Conservation (phyloP, 2,888 invertebrate species). For the Ametastegia equiseti region DNA sequence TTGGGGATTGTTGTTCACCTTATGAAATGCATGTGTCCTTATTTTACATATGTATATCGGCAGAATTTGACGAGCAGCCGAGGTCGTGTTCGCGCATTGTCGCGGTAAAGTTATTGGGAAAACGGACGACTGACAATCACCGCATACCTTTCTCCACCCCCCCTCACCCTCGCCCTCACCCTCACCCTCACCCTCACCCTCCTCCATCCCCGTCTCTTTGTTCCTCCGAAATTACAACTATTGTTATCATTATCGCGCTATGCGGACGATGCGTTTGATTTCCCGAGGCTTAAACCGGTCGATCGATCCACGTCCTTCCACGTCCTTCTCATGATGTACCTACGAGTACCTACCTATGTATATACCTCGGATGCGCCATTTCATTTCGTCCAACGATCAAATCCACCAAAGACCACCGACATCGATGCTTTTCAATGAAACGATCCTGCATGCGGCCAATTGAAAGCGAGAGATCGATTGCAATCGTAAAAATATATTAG, state of each 20-base stretch:
- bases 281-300: constrained; percentile 52
- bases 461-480: no score
- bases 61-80: not conserved
- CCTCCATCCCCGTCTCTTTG: constrained; percentile 67
- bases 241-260: constrained; percentile 73
- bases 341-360: no score
- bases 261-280: constrained; percentile 73
- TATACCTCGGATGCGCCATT: not conserved
- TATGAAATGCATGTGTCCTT: not conserved
- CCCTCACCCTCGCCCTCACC: not conserved
- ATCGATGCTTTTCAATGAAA: no score
- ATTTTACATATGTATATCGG: no score
- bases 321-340: no score
- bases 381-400: not conserved
- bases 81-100: not conserved
- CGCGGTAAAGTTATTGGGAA: constrained; percentile 25
- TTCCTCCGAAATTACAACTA: constrained; percentile 73
- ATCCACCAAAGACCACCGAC: not conserved
- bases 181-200: constrained; percentile 22
- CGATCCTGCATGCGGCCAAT: no score
- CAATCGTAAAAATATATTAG: not conserved
- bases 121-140: constrained; percentile 39
- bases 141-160: constrained; percentile 22
- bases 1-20: not conserved
- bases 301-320: constrained; percentile 10